Conservation (phyloP, 2,797 vertebrate species). For the Australoheros facetus region DNA sequence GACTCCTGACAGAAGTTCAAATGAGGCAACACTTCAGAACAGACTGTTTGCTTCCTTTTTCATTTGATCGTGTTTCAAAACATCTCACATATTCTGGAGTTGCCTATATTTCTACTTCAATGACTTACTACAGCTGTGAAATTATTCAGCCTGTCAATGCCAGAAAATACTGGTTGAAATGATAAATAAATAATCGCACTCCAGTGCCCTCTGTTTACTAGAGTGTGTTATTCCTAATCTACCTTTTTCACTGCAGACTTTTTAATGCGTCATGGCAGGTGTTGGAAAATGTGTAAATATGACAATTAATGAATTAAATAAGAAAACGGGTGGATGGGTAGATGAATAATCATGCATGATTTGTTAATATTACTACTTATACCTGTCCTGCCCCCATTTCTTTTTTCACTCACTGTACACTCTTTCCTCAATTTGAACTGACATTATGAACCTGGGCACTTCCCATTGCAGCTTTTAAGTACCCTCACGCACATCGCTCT, state of each 20-base stretch:
- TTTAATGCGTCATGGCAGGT: background rate
- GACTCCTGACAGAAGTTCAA: conserved; percentile 70
- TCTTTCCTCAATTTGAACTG: background rate
- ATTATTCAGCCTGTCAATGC: background rate
- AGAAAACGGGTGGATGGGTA: no score
- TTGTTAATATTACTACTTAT: background rate
- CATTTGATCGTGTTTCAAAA: background rate
- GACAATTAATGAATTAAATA: background rate
- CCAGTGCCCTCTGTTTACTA: background rate
- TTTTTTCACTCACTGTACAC: background rate
- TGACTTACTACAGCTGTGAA: background rate
- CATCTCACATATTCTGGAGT: background rate
- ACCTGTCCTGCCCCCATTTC: background rate
- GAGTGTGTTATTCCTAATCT: background rate
- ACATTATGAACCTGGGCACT: background rate
- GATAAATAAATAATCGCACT: background rate
- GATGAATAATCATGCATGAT: background rate
- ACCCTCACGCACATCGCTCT: background rate
- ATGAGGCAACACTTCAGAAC: conserved; percentile 19
- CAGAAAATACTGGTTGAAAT: background rate
- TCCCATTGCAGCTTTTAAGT: background rate
- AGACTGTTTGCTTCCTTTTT: background rate
- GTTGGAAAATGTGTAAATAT: background rate
- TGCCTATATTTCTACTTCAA: background rate
- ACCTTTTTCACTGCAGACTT: background rate